phyloP scores from a whole-genome alignment of 2,888 invertebrate species.

The Pandemis corylana region DNA sequence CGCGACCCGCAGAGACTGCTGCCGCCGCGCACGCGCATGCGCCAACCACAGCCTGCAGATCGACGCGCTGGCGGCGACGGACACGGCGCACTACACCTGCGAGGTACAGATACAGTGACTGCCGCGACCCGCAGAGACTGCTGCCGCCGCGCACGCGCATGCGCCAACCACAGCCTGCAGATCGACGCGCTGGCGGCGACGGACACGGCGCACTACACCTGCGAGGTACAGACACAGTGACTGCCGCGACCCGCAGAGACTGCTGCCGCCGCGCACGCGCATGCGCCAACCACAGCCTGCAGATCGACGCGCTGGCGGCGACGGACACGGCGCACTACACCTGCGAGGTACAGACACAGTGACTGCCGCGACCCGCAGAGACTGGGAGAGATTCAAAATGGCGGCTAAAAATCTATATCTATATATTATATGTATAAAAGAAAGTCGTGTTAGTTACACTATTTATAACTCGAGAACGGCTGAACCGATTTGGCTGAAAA shows the following conservation, averaged over 20 bases:
- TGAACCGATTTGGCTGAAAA: too few species aligned
- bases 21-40: slow-evolving; percentile 85
- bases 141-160: slow-evolving; percentile 86
- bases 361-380: too few species aligned
- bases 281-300: slow-evolving; percentile 59
- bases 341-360: background rate
- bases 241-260: too few species aligned
- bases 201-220: background rate
- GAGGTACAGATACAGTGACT: background rate
- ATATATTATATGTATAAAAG: too few species aligned
- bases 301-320: background rate
- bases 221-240: background rate
- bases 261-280: slow-evolving; percentile 69
- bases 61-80: background rate
- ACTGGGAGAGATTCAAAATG: too few species aligned
- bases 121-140: slow-evolving; percentile 74
- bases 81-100: background rate
- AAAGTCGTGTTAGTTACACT: too few species aligned
- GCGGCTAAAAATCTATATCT: too few species aligned
- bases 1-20: slow-evolving; percentile 75
- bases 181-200: background rate
- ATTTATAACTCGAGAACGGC: too few species aligned
- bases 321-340: background rate
- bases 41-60: slow-evolving; percentile 1
- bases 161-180: slow-evolving; percentile 31